Conservation (phyloP, 2,113 vertebrate genomes). For the Apus apus region DNA sequence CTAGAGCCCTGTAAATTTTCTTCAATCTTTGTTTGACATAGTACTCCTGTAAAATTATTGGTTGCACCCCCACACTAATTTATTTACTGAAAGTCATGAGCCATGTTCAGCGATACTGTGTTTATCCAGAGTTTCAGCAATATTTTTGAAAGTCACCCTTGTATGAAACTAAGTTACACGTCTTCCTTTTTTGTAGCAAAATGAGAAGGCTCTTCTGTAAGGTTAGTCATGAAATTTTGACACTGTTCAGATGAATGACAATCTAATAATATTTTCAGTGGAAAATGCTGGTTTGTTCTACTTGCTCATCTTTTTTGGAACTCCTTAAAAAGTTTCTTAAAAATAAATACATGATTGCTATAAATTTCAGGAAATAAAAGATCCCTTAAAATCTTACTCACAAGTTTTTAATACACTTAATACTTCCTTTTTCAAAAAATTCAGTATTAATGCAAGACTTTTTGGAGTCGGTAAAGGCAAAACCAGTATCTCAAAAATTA, state of each 20-base stretch:
- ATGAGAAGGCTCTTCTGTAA: neutral
- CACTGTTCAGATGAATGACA: neutral
- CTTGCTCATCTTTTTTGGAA: neutral
- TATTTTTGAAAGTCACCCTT: neutral
- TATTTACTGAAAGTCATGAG: neutral
- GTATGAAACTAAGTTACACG: neutral
- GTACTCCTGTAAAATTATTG: neutral
- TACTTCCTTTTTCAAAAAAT: neutral
- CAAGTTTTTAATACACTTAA: neutral
- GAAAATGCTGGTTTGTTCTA: neutral
- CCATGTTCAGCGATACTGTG: neutral
- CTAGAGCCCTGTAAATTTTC: neutral
- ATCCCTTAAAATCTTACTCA: neutral
- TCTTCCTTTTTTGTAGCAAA: neutral
- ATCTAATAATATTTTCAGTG: neutral
- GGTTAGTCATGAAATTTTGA: neutral
- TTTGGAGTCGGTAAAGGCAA: neutral
- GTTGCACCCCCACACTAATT: neutral
- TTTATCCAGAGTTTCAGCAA: neutral
- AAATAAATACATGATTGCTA: neutral
- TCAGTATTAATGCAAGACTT: neutral
- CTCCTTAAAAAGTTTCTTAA: neutral
- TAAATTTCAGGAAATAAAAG: neutral
- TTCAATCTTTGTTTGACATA: neutral
- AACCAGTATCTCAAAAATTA: neutral